These are phyloP conservation scores for Girardinichthys multiradiatus DNA, from an alignment of 2,113 vertebrate genomes.

Conservation along the genomic window DNA sequence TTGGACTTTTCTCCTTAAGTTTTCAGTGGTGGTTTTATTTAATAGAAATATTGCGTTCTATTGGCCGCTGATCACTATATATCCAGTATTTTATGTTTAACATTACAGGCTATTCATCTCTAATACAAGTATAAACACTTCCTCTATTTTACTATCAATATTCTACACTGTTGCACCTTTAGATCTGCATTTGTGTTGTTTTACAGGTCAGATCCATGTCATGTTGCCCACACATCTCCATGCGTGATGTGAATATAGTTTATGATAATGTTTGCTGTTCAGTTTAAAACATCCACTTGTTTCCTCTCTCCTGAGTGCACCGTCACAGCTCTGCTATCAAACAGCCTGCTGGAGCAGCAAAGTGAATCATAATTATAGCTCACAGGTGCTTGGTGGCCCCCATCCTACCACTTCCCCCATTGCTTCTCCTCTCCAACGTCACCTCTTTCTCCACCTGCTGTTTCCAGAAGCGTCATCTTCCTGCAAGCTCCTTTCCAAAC, in stretches of 20 bases:
- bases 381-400: conserved; percentile 40
- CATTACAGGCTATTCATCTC: too few relatives aligned
- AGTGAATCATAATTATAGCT: conserved; percentile 58
- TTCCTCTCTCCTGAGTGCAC: conserved; percentile 24
- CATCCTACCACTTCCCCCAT: conserved; percentile 20
- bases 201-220: background rate
- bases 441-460: conserved; percentile 32
- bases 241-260: background rate
- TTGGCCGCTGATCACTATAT: background rate
- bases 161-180: background rate
- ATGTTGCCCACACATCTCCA: background rate
- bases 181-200: background rate
- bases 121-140: too few relatives aligned
- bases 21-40: background rate
- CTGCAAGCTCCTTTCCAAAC: conserved; percentile 1
- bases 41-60: background rate
- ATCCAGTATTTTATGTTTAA: background rate
- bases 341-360: conserved; percentile 24
- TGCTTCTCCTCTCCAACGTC: conserved; percentile 24
- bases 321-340: conserved; percentile 22
- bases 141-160: background rate
- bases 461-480: conserved; percentile 1
- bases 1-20: background rate
- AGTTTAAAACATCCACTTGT: conserved; percentile 7
- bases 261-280: conserved; percentile 6